Conservation (phyloP, 2,888 invertebrate species). For the Metopia argyrocephala region DNA sequence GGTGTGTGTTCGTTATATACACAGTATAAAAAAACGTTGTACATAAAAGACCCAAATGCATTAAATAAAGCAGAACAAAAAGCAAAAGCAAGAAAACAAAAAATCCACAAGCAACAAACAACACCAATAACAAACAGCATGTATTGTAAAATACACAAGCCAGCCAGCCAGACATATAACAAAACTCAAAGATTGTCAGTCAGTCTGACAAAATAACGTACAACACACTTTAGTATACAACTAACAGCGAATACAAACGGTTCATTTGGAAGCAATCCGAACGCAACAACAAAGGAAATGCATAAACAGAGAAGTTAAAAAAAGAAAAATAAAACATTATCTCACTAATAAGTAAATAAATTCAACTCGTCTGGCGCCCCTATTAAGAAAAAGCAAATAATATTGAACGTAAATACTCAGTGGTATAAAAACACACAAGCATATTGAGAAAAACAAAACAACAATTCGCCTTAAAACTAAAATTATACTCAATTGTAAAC, state of each 20-base stretch:
- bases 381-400: neutral
- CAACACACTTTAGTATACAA: constrained; percentile 62
- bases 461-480: constrained; percentile 6
- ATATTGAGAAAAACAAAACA: neutral
- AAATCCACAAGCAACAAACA: constrained; percentile 7
- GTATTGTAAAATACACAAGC: neutral
- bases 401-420: too few species aligned
- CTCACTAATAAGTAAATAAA: too few species aligned
- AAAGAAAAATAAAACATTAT: neutral
- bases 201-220: constrained; percentile 36
- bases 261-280: constrained; percentile 34
- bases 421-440: neutral
- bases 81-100: neutral
- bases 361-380: constrained; percentile 38
- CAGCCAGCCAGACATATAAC: neutral
- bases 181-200: constrained; percentile 16
- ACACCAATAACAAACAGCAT: neutral
- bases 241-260: constrained; percentile 63
- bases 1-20: too few species aligned
- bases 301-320: neutral
- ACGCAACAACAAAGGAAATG: neutral
- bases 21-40: neutral
- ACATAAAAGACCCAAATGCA: constrained; percentile 46
- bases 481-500: constrained; percentile 25
- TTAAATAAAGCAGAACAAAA: too few species aligned